Conservation (phyloP, 92 coral and sea anemone species). For the Isaurus tuberculatus region DNA sequence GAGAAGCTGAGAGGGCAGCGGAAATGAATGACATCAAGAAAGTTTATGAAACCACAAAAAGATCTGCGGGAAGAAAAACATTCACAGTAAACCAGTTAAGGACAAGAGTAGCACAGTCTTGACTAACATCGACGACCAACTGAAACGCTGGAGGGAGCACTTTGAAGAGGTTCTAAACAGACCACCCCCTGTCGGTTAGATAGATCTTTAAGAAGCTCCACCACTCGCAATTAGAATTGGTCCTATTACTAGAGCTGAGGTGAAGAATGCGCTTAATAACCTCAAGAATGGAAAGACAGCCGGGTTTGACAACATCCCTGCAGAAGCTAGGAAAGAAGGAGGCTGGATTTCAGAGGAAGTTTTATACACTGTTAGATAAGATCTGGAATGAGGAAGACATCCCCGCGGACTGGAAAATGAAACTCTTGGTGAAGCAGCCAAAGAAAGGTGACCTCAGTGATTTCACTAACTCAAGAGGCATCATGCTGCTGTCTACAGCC, state of each 20-base stretch:
- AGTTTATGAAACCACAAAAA: neutral
- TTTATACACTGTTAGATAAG: neutral
- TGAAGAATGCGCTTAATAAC: neutral
- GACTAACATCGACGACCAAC: neutral
- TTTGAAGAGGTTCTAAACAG: neutral
- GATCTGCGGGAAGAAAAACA: neutral
- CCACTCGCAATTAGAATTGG: neutral
- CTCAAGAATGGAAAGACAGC: neutral
- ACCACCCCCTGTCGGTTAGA: neutral
- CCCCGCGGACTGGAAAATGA: neutral
- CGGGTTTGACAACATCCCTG: neutral
- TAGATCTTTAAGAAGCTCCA: neutral
- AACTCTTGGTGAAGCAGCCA: neutral
- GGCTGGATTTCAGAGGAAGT: neutral
- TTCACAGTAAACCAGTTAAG: neutral
- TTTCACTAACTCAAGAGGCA: neutral
- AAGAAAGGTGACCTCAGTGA: neutral
- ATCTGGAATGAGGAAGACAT: neutral
- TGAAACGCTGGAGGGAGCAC: neutral
- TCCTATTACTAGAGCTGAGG: neutral
- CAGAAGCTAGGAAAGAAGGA: neutral
- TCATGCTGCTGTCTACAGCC: neutral
- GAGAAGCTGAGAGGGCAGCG: conserved; percentile 4
- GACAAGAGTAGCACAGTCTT: neutral
- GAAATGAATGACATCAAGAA: conserved; percentile 27